phyloP scores from a whole-genome alignment of 2,797 vertebrate genomes.

The Neostethus bicornis region DNA sequence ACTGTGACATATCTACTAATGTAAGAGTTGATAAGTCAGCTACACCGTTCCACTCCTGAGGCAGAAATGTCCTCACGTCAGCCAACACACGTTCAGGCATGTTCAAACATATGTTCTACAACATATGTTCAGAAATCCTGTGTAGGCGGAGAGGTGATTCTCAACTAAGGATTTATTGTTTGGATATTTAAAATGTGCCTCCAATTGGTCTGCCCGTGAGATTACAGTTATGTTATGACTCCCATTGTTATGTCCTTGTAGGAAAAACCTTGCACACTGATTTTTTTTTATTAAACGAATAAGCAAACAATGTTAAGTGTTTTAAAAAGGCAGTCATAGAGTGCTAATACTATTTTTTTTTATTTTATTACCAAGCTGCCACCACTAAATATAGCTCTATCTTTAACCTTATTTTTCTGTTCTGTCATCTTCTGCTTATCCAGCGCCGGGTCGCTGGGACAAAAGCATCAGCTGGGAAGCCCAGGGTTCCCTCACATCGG shows the following conservation, averaged over 20 bases:
- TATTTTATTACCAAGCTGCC: no score
- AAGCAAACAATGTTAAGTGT: no score
- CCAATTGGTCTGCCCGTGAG: slow-evolving; percentile 9
- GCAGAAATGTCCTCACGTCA: slow-evolving; percentile 41
- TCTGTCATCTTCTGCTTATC: no score
- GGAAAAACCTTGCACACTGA: slow-evolving; percentile 2
- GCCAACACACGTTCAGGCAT: slow-evolving; percentile 28
- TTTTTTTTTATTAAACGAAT: no score
- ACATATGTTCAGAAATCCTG: slow-evolving; percentile 23
- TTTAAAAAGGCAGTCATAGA: no score
- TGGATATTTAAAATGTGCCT: slow-evolving; percentile 22
- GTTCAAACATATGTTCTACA: slow-evolving; percentile 14
- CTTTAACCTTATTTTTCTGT: no score
- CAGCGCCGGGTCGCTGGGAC: no score
- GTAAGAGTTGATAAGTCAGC: slow-evolving; percentile 27
- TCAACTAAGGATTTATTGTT: slow-evolving; percentile 34
- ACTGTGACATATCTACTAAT: slow-evolving; percentile 24
- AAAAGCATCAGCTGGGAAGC: no score
- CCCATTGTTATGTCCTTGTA: background rate
- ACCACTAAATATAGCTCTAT: no score
- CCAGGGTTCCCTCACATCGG: no score
- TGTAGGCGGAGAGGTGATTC: slow-evolving; percentile 45
- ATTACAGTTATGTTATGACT: slow-evolving; percentile 12
- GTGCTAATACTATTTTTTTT: no score
- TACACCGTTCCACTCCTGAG: slow-evolving; percentile 23